phyloP scores from a whole-genome alignment of 2,888 invertebrate genomes.

The Epistrophella euchroma region DNA sequence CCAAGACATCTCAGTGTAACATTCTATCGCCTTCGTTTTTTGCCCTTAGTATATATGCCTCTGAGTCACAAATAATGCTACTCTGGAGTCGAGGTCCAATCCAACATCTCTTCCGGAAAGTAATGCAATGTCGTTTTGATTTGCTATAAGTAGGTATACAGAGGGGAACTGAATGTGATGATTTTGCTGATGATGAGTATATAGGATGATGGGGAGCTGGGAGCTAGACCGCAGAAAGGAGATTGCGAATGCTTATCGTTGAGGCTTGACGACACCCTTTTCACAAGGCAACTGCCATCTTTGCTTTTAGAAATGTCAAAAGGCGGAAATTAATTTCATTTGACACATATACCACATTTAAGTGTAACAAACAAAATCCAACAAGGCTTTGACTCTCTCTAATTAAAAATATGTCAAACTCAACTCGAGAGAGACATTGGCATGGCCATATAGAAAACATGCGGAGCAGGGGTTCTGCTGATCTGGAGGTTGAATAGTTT shows the following conservation, averaged over 20 bases:
- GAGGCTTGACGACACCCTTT: slow-evolving; percentile 66
- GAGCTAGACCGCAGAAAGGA: slow-evolving; percentile 60
- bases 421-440: slow-evolving; percentile 45
- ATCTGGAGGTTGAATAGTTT: slow-evolving; percentile 47
- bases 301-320: slow-evolving; percentile 65
- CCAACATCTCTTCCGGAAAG: slow-evolving; percentile 68
- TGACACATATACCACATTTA: slow-evolving; percentile 73
- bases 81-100: slow-evolving; percentile 25
- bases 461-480: neutral
- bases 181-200: slow-evolving; percentile 15
- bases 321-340: slow-evolving; percentile 74
- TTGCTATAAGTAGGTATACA: slow-evolving; percentile 64
- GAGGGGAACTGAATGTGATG: slow-evolving; percentile 51
- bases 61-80: neutral
- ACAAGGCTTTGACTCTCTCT: slow-evolving; percentile 68
- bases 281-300: slow-evolving; percentile 60
- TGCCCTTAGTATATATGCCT: slow-evolving; percentile 3
- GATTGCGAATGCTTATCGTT: slow-evolving; percentile 73
- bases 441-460: neutral
- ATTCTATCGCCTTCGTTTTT: slow-evolving; percentile 39
- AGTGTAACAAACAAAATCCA: slow-evolving; percentile 72
- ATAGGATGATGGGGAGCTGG: neutral
- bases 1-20: slow-evolving; percentile 51
- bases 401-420: slow-evolving; percentile 73
- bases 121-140: slow-evolving; percentile 70